Base-by-base conservation (phyloP, 2,113 vertebrate species). In the Ailurus styani region DNA sequence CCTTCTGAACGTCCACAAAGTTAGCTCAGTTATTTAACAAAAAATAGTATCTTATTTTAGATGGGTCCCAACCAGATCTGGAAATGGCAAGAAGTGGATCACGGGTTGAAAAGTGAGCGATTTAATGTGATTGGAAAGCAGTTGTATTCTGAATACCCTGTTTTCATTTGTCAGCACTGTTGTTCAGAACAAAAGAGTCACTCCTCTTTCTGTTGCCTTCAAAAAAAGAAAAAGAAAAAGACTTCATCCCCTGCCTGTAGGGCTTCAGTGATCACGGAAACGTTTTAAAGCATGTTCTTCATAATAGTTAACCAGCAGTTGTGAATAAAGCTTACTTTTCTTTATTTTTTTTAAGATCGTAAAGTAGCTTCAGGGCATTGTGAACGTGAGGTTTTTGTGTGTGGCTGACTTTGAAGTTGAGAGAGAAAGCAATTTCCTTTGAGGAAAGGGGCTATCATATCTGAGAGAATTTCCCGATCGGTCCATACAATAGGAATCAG, bases 101-200 rank as follows among this genome's bases (percentile, higher is more conserved):
- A 14, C 55, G 55, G 29, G 13, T 87, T 93, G 31, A 81, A 97
- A 82, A 81, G 47, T 31, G 57, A 23, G 60, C 75, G 83, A 86
- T 75, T 95, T 82, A 75, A 60, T 93, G 70, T 83, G 84, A 82
- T 84, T 81, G 89, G 73, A 78, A 88, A 70, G n/a, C 50, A 86
- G 47, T 60, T 95, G 90, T 93, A 62, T 66, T 97, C 64, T 97
- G 97, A 96, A 98, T 96, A 95, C 95, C 68, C 97, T 97, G 75
- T 83, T 98, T 98, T 54, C 70, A 37, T 83, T 34, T 3, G 77
- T 91, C 86, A 55, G 21, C 75, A 3, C 25, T 77, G 55, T 40
- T 96, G 47, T 72, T 92, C 47, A 15, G 70, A 97, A 97, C 81
- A 96, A 94, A 97, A 94, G 90, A 97, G 64, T 96, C 90, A 88